Conservation (phyloP, 2,113 vertebrate species). For the Ceyx margarethae region DNA sequence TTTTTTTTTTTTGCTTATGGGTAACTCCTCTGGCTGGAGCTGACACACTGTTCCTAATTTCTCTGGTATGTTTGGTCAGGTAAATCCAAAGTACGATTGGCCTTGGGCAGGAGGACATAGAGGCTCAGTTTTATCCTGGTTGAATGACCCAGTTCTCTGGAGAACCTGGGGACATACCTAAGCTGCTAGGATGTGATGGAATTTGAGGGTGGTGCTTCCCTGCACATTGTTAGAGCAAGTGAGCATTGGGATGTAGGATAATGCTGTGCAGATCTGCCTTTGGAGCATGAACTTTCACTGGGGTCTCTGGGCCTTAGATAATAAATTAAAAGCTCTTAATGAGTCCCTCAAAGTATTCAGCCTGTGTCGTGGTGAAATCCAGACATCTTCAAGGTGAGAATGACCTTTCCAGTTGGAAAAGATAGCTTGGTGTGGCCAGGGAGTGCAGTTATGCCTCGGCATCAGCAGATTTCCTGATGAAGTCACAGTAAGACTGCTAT, state of each 20-base stretch:
- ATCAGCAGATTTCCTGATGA: constrained; percentile 58
- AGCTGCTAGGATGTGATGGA: not conserved
- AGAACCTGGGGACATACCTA: not conserved
- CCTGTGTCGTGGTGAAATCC: not conserved
- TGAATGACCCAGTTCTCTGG: not conserved
- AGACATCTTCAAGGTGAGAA: constrained; percentile 2
- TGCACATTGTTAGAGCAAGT: not conserved
- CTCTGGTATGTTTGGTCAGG: not conserved
- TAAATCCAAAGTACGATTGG: not conserved
- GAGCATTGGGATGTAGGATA: not conserved
- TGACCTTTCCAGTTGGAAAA: not conserved
- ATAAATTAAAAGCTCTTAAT: not conserved
- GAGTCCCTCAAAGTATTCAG: not conserved
- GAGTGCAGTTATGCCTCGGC: not conserved
- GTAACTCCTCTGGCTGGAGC: not conserved
- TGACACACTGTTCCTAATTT: not conserved
- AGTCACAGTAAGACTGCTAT: constrained; percentile 34
- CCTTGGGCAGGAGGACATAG: not conserved
- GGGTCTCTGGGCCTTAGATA: not conserved
- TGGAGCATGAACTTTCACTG: not conserved
- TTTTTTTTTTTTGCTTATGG: not conserved
- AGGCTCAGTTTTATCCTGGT: not conserved
- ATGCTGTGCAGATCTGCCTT: not conserved
- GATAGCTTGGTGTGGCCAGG: not conserved
- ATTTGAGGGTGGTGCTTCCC: not conserved